phyloP scores from a whole-genome alignment of 1,140 invertebrate genomes.

The Psilanteris sp. region DNA sequence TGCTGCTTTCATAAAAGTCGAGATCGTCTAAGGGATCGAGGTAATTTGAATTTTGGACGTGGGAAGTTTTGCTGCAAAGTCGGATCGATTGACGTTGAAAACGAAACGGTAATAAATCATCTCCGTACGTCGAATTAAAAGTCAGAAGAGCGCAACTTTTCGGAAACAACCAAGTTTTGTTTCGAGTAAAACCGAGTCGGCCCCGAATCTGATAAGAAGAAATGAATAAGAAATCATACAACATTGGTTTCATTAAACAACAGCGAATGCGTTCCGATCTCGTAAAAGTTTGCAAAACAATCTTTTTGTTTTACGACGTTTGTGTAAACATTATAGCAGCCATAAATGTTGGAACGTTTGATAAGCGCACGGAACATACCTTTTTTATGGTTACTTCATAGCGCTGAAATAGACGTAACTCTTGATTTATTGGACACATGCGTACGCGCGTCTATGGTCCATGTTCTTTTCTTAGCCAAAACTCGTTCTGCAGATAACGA shows the following conservation, averaged over 20 bases:
- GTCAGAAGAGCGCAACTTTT: no score
- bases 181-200: background rate
- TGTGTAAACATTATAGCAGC: conserved; percentile 28
- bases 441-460: conserved; percentile 5
- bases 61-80: conserved; percentile 46
- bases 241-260: conserved; percentile 11
- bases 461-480: background rate
- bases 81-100: no score
- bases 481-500: background rate
- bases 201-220: conserved; percentile 7
- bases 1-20: conserved; percentile 10
- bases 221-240: conserved; percentile 10
- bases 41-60: conserved; percentile 33
- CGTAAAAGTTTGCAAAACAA: conserved; percentile 36
- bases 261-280: conserved; percentile 11
- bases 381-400: conserved; percentile 29
- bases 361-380: conserved; percentile 5
- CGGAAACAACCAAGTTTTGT: no score
- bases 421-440: conserved; percentile 19
- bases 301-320: conserved; percentile 30
- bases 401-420: conserved; percentile 18
- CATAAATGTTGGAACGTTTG: conserved; percentile 41
- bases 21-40: conserved; percentile 6
- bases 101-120: no score
- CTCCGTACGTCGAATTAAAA: background rate